phyloP scores from a whole-genome alignment of 2,113 vertebrate species.

The Scatophagus argus region DNA sequence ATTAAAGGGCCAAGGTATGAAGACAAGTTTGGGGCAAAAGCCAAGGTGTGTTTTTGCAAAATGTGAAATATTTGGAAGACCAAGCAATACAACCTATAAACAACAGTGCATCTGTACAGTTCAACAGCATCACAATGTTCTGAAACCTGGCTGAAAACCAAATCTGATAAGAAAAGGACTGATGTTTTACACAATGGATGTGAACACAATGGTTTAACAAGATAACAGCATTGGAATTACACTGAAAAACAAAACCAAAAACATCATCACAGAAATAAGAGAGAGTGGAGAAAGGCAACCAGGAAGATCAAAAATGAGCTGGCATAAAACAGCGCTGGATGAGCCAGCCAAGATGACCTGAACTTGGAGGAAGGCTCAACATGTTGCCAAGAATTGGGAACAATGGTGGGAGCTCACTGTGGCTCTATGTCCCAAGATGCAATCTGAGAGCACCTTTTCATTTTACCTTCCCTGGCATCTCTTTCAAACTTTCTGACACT shows the following conservation, averaged over 20 bases:
- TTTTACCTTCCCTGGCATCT: neutral
- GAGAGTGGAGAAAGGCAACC: conserved; percentile 2
- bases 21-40: too few species aligned
- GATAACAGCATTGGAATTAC: too few species aligned
- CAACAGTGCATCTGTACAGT: neutral
- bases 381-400: neutral
- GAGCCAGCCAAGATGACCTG: neutral
- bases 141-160: neutral
- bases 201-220: too few species aligned
- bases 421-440: neutral
- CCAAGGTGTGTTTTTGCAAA: too few species aligned
- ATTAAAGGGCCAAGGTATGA: neutral
- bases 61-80: neutral
- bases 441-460: neutral
- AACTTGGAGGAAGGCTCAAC: neutral
- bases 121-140: neutral
- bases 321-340: neutral
- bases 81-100: neutral
- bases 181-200: neutral
- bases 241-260: neutral
- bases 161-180: neutral
- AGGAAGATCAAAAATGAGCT: neutral
- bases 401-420: neutral
- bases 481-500: neutral
- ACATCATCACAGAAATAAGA: too few species aligned